Evolutionary conservation across 1,140 invertebrate genomes (phyloP).

Genomic region (Bilobella aurantiaca): DNA sequence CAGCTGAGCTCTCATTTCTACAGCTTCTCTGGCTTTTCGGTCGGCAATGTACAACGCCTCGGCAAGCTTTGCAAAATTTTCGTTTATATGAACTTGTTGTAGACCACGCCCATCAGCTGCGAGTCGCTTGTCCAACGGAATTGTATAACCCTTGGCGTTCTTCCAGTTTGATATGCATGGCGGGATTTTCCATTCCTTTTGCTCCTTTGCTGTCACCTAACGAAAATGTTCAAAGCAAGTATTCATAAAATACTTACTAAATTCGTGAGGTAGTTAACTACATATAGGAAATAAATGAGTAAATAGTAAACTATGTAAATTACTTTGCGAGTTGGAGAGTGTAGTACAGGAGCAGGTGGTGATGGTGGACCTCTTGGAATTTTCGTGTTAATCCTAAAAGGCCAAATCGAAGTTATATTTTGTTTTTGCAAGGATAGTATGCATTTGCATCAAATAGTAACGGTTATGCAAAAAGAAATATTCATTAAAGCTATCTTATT

Average conservation of each 20-base stretch:
- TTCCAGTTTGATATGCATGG: constrained; percentile 99
- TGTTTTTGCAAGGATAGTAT: no score
- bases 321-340: constrained; percentile 86
- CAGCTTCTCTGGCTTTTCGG: constrained; percentile 86
- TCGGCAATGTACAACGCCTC: constrained; percentile 97
- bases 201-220: constrained; percentile 84
- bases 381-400: constrained; percentile 71
- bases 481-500: constrained; percentile 17
- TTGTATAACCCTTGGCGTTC: constrained; percentile 97
- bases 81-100: constrained; percentile 95
- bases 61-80: constrained; percentile 97
- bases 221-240: not conserved
- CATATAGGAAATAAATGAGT: no score
- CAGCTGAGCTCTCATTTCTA: constrained; percentile 88
- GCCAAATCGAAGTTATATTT: no score
- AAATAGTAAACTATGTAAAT: not conserved
- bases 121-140: constrained; percentile 93
- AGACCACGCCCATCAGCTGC: constrained; percentile 95
- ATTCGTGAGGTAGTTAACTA: no score
- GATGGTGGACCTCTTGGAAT: constrained; percentile 96
- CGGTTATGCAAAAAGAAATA: not conserved
- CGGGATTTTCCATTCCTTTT: constrained; percentile 99
- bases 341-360: constrained; percentile 91
- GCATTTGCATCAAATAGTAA: not conserved
- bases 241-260: no score